Percentiles rank a stretch among this genome's conserved stretches.
These are phyloP conservation scores for Squalus acanthias DNA, from an alignment of 2,797 vertebrate species.

Conservation along the genomic window DNA sequence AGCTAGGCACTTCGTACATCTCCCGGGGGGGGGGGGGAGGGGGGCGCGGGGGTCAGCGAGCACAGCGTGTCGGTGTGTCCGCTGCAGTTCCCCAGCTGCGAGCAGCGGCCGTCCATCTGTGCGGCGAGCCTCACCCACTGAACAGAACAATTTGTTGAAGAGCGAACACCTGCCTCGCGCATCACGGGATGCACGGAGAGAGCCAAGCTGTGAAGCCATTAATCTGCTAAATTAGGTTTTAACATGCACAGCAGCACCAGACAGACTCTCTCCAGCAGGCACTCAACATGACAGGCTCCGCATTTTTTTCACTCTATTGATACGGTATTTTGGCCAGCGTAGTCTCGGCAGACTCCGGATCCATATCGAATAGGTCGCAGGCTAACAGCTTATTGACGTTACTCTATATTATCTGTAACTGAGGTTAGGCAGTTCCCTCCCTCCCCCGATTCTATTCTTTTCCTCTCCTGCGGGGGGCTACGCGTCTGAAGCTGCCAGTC, in stretches of 20 bases:
- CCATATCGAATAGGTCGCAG: neutral
- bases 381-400: neutral
- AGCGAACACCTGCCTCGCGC: neutral
- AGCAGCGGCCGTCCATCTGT: too few relatives aligned
- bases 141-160: neutral
- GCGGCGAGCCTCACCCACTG: neutral
- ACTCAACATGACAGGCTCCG: neutral
- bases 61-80: neutral
- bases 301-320: too few relatives aligned
- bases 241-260: neutral
- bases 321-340: neutral
- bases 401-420: neutral
- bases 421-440: neutral
- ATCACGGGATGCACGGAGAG: neutral
- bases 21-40: neutral
- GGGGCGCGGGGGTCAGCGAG: neutral
- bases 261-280: neutral
- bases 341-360: neutral
- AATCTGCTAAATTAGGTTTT: neutral
- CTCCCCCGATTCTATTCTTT: neutral
- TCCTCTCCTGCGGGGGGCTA: neutral
- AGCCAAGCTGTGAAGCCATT: slow-evolving; percentile 1
- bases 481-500: neutral
- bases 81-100: neutral
- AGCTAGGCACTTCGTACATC: too few relatives aligned